Base-by-base conservation (phyloP, 2,888 invertebrate species). In the Eupithecia subumbrata region DNA sequence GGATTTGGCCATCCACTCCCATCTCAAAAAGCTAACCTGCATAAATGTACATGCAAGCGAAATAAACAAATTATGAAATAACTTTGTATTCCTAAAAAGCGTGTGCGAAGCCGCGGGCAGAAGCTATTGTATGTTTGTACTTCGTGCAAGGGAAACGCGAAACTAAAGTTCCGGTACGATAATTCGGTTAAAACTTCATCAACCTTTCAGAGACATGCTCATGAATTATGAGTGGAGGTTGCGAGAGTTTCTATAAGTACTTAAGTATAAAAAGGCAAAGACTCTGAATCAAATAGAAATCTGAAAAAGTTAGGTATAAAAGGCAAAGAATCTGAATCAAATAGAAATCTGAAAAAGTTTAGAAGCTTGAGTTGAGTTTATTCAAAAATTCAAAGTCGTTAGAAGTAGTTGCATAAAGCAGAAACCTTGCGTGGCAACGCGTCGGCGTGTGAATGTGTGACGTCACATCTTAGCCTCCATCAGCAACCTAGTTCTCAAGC, bases 381-480 rank as follows among this genome's bases (percentile, higher is more conserved):
- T 68, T 45, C 68, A 43, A 68, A 45, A n/a, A 40, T 40, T 40
- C 40, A 34, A 64, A n/a, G 14, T 68, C 43, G 68, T 43, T 68
- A 45, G n/a, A 68, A 68, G 68, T 45, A 68, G 12, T 43, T 43
- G 68, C 68, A 68, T 68, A 68, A 68, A 37, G 43, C 25, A 45
- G 7, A 45, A 45, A 25, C 22, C 68, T 40, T 68, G 68, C 66
- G 66, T 67, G 66, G 66, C 37, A 67, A 67, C 37, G 40, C 40
- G 66, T 67, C 37, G 66, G 40, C n/a, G 66, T 67, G 25, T 7
- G 25, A 68, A 43, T 43, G 22, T 43, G 43, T 68, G 68, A 68
- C 68, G 68, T 68, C 68, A 68, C 68, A 14, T 43, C 40, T 68
- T 68, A 68, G 40, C 68, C 68, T 45, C 68, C 25, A 40, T 40